Evolutionary conservation across 2,797 vertebrate genomes (phyloP).

Genomic region (Garrulus glandarius): DNA sequence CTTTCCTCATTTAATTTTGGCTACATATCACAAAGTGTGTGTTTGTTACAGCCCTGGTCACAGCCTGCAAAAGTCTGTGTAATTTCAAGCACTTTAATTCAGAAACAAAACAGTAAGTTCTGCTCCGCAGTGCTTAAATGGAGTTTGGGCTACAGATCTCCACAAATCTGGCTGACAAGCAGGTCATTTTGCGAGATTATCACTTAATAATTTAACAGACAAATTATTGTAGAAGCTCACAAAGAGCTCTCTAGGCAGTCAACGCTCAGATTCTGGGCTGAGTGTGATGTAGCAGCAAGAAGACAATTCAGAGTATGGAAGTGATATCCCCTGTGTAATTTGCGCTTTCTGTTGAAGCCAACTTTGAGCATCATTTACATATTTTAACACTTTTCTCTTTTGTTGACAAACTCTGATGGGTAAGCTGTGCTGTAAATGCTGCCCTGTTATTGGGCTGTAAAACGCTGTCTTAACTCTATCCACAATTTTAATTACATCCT

Average conservation of each 20-base stretch:
- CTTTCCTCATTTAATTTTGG: not conserved
- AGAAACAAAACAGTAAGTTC: not conserved
- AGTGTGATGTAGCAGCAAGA: not conserved
- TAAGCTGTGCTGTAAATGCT: conserved; percentile 37
- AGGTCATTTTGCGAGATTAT: not conserved
- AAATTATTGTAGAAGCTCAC: not conserved
- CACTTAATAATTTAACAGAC: not conserved
- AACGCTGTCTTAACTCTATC: conserved; percentile 43
- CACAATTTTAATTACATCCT: conserved; percentile 65
- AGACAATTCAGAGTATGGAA: not conserved
- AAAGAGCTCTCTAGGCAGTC: not conserved
- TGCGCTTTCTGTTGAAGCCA: not conserved
- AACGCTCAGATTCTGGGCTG: not conserved
- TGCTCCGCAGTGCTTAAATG: not conserved
- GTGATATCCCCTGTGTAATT: not conserved
- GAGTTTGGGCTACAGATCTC: not conserved
- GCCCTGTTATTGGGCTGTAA: conserved; percentile 57
- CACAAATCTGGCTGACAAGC: not conserved
- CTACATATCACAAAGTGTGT: not conserved
- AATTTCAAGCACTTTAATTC: not conserved
- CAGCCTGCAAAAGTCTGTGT: not conserved
- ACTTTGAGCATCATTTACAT: conserved; percentile 25
- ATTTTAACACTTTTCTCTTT: conserved; percentile 36
- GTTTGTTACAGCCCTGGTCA: not conserved
- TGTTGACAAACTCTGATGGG: conserved; percentile 47